Base-by-base conservation (phyloP, 2,797 vertebrate genomes). In the Pangasius sanitwongsei region DNA sequence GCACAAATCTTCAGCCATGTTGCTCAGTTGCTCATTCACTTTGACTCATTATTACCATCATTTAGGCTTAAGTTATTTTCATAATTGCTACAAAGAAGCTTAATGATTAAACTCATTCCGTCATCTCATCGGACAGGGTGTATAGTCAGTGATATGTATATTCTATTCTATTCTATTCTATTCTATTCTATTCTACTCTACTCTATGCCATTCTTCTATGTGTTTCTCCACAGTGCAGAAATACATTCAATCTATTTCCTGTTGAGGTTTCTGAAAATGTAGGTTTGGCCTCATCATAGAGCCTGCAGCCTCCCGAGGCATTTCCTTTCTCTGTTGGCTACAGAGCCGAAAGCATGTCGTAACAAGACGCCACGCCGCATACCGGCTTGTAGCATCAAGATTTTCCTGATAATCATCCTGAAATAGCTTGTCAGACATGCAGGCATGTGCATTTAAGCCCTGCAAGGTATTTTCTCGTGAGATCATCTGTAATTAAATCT, bases 371-470 rank as follows among this genome's bases (percentile, higher is more conserved):
- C 88, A 86, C 16, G 57, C 89, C 72, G 83, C 89, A 91, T 91
- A 91, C 2, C 0, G 90, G 67, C 91, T 86, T 89, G 89, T 92
- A 88, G 89, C 88, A 88, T 89, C 77, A 88, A 93, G 91, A 90
- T 89, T 41, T 86, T 63, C 44, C 85, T 89, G 23, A 67, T 91
- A 92, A 81, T 87, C 87, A 92, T 91, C 90, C 91, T 92, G 89
- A 91, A 92, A 92, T 88, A 90, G 91, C 90, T 91, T 89, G 92
- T 92, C 91, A 93, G 90, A 91, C 89, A 88, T 67, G 87, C 86
- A 90, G 89, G 89, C 77, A 90, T 85, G 74, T 0, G 15, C 85
- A 75, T 90, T 87, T 91, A 91, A 0, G 75, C 92, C 88, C 87
- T 86, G 87, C 88, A 92, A 92, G 92, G 70, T 89, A 89, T 91